These are phyloP conservation scores for Saccostrea glomerata DNA, from an alignment of 1,140 invertebrate genomes.

Conservation along the genomic window DNA sequence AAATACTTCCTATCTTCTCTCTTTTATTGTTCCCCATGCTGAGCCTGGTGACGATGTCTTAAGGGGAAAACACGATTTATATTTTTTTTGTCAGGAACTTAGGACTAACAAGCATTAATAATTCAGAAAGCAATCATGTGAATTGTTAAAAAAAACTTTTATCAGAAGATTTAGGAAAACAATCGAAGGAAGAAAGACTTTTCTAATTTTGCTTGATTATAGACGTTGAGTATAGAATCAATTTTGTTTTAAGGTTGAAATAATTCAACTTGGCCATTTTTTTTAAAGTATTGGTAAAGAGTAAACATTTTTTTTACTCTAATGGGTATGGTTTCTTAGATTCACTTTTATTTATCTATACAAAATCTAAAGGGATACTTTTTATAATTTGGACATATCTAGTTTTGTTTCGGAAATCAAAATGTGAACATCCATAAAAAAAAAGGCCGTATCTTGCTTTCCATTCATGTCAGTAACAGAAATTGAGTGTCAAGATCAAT, in stretches of 20 bases:
- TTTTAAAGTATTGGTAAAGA: no score
- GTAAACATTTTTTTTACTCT: no score
- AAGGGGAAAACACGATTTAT: not conserved
- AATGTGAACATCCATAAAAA: no score
- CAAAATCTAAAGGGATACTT: no score
- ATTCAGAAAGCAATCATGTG: not conserved
- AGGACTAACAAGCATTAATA: not conserved
- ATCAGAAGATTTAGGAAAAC: constrained; percentile 11
- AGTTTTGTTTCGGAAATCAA: no score
- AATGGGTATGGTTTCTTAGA: no score
- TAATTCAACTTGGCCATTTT: no score
- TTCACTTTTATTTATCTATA: no score
- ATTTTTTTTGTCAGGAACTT: not conserved
- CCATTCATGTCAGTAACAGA: not conserved
- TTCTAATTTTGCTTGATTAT: not conserved
- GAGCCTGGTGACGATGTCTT: not conserved
- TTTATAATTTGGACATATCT: no score
- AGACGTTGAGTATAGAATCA: not conserved
- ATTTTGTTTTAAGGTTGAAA: not conserved
- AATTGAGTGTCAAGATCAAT: not conserved
- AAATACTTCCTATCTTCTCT: not conserved
- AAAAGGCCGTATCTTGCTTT: not conserved
- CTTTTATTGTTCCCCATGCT: not conserved
- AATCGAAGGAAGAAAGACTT: constrained; percentile 1
- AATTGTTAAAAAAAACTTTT: not conserved